Evolutionary conservation across 2,888 invertebrate species (phyloP), one percentile per base, ranked within the genome.

Genomic region (Corythucha ciliata): DNA sequence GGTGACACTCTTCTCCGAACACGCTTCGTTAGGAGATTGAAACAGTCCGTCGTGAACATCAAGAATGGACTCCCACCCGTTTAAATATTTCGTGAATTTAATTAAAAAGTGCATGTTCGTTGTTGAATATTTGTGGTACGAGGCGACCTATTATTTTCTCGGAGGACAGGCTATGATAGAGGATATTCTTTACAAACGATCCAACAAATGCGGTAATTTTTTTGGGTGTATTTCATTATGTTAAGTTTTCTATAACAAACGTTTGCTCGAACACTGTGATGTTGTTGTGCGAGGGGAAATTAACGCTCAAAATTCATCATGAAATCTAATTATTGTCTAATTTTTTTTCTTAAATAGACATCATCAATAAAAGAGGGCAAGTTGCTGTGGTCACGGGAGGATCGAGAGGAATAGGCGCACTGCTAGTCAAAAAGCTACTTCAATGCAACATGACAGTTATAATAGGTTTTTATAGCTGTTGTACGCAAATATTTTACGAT

Each of bases 311-410:
- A 41, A 42, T 14, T 26, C 18, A 16, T 47, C 10, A 14, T 25
- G 20, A 7, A 41, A 14, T 16, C 10, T 29, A 22, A n/a, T 5
- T n/a, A 8, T 26, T 7, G 2, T 29, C 6, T 29, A 12, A 10
- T 4, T 46, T 49, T 2, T 36, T 21, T 8, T 49, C 48, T 52
- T 61, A 75, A 69, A 46, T 59, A 79, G 83, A 75, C 64, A 71
- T 81, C 61, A 74, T 77, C 60, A 74, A 74, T 48, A 77, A 78
- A 64, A 72, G 72, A 32, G 81, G 76, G 48, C 77, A 79, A 70
- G 71, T 84, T 51, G 89, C 84, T 54, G 77, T 91, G 47, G 78
- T 91, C 55, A 91, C 91, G 8, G 91, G 91, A 39, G 91, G 90
- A 2, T 81, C 86, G 51, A 75, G 87, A 60, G 91, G 91, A 32